A percentile compares a stretch with the other conserved stretches of the same genome.
Evolutionary conservation across 2,113 vertebrate genomes (phyloP).

Genomic region (Triplophysa siluroides): DNA sequence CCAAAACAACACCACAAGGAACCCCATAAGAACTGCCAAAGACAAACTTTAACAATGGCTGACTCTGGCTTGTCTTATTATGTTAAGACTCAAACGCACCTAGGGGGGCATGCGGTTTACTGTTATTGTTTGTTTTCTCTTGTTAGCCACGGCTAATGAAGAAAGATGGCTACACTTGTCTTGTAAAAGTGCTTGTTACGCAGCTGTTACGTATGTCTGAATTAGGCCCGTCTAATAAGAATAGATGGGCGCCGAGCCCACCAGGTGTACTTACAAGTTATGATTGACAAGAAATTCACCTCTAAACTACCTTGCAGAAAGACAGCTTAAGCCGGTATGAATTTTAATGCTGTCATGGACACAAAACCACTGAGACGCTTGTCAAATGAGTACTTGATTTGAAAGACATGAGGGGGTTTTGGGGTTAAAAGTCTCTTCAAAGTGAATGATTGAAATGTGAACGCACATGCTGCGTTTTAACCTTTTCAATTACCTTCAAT

Average conservation of each 20-base stretch:
- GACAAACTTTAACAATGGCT: not conserved
- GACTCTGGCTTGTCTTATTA: constrained; percentile 38
- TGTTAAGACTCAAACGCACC: constrained; percentile 15
- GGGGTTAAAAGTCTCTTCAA: too few relatives aligned
- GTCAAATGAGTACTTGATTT: too few relatives aligned
- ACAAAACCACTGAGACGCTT: too few relatives aligned
- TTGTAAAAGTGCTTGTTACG: constrained; percentile 41
- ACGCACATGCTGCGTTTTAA: not conserved
- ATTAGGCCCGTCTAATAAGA: constrained; percentile 53
- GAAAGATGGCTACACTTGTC: constrained; percentile 44
- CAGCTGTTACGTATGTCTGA: constrained; percentile 31
- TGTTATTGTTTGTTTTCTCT: constrained; percentile 49
- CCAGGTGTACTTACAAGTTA: constrained; percentile 19
- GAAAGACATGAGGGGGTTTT: too few relatives aligned
- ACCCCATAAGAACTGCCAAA: not conserved
- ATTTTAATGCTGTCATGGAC: too few relatives aligned
- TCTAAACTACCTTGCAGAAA: not conserved
- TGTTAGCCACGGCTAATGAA: constrained; percentile 52
- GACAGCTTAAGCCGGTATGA: too few relatives aligned
- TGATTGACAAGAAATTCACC: constrained; percentile 5
- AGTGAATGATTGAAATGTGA: not conserved
- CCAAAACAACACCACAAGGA: not conserved
- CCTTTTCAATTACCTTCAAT: not conserved
- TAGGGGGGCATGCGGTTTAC: constrained; percentile 29
- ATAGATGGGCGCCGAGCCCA: constrained; percentile 30